Base-by-base conservation (phyloP, 2,113 vertebrate species). In the Planiliza haematocheilus region DNA sequence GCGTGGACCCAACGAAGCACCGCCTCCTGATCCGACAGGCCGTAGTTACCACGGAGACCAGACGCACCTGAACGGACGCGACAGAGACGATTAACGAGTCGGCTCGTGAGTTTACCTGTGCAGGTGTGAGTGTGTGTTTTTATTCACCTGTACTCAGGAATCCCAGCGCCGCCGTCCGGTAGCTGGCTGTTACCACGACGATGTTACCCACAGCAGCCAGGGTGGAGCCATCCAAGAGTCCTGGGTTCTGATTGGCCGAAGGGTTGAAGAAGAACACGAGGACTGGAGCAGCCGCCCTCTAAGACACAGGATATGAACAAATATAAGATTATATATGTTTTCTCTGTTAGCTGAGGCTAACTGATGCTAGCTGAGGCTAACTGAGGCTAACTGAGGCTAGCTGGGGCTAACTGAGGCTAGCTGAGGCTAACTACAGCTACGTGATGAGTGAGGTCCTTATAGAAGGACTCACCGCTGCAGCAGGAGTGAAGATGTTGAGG, bases 251-350 rank as follows among this genome's bases (percentile, higher is more conserved):
- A 48, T 79, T 86, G 62, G 84, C 88, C 0, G 58, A 18, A 13
- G 94, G 81, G 10, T 97, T 97, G 92, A 95, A 94, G 93, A 99
- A 96, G 86, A 96, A 97, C 13, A 99, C 78, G 55, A 99, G 85
- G 63, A 96, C 96, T 0, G 97, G 64, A 0, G 90, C 65, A 7
- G 24, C 24, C 81, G 92, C 70, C 80, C 90, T 17, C 80, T 92
- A 97, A 98, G 84, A 70, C 4, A 79, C 21, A 72, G 18, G 20
- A 20, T 21, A 12, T n/a, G n/a, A 7, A 10, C 4, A 24, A 13
- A 30, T 51, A 21, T 21, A 11, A 30, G 7, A 7, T 30, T n/a
- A n/a, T n/a, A n/a, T n/a, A n/a, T n/a, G n/a, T n/a, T n/a, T n/a
- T n/a, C n/a, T n/a, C n/a, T n/a, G n/a, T n/a, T n/a, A n/a, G n/a